phyloP scores from a whole-genome alignment of 2,888 invertebrate species.

The Oegoconia quadripuncta region DNA sequence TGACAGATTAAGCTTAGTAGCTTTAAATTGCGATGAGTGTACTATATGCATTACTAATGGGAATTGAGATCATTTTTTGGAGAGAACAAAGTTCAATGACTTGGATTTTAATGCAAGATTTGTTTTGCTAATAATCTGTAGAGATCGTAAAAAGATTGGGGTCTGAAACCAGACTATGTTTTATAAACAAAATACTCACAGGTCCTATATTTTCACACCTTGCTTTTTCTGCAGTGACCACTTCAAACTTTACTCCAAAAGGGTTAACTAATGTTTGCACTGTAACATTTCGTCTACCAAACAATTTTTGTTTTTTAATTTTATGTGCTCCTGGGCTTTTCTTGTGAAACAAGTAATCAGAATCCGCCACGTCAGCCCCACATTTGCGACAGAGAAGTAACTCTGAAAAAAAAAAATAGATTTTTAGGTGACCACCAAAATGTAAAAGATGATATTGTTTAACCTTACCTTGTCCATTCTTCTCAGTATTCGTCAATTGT shows the following conservation, averaged over 20 bases:
- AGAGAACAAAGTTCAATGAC: too few species aligned
- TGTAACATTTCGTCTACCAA: constrained; percentile 72
- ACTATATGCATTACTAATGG: too few species aligned
- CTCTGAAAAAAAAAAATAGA: constrained; percentile 45
- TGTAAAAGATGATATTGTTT: too few species aligned
- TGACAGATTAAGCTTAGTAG: too few species aligned
- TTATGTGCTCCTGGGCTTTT: constrained; percentile 69
- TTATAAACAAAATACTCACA: constrained; percentile 45
- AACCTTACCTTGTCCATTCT: constrained; percentile 42
- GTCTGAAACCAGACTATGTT: too few species aligned
- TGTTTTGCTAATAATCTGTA: too few species aligned
- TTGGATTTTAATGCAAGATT: too few species aligned
- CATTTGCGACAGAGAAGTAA: constrained; percentile 78
- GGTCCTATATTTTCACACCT: constrained; percentile 74
- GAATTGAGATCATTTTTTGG: too few species aligned
- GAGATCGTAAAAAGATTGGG: too few species aligned
- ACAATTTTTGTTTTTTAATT: constrained; percentile 69
- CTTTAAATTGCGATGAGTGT: too few species aligned
- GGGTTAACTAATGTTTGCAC: constrained; percentile 79
- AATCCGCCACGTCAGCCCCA: constrained; percentile 78
- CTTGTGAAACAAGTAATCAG: constrained; percentile 71
- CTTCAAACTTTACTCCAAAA: constrained; percentile 73
- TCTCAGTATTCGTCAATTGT: constrained; percentile 29
- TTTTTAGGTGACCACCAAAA: neutral
- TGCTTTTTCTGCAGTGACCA: constrained; percentile 73